Conservation (phyloP, 2,888 invertebrate genomes). For the Clepsis dumicolana region DNA sequence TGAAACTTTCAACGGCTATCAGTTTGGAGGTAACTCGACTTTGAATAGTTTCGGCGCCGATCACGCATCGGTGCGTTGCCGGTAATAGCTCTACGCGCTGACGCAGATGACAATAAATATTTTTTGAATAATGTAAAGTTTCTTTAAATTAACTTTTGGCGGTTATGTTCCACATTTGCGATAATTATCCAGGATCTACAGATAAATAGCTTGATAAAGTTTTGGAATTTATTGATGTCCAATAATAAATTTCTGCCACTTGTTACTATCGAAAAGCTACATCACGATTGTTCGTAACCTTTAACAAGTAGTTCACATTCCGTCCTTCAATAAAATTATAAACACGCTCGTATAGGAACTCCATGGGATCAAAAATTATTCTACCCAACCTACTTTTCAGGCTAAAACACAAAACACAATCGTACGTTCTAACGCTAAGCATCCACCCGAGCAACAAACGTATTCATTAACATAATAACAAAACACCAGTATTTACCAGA, state of each 20-base stretch:
- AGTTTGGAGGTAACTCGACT: background rate
- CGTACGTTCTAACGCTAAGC: background rate
- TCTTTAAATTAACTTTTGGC: background rate
- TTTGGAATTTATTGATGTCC: too few relatives aligned
- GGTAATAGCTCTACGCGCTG: background rate
- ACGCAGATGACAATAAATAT: background rate
- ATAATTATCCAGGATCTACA: background rate
- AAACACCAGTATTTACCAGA: slow-evolving; percentile 23
- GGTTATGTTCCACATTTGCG: background rate
- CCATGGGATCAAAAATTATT: background rate
- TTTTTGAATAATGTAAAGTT: background rate
- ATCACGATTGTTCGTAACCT: too few relatives aligned
- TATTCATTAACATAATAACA: slow-evolving; percentile 19
- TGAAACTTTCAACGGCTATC: background rate
- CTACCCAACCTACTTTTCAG: background rate
- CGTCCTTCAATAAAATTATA: background rate
- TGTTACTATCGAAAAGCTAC: background rate
- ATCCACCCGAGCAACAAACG: background rate
- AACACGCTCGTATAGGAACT: background rate
- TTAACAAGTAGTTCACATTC: background rate
- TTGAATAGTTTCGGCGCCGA: background rate
- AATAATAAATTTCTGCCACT: too few relatives aligned
- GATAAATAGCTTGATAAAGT: too few relatives aligned
- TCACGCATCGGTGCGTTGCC: background rate
- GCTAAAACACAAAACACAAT: background rate